Evolutionary conservation across 2,888 invertebrate genomes (phyloP).

Genomic region (Cremastobaeus sp.): DNA sequence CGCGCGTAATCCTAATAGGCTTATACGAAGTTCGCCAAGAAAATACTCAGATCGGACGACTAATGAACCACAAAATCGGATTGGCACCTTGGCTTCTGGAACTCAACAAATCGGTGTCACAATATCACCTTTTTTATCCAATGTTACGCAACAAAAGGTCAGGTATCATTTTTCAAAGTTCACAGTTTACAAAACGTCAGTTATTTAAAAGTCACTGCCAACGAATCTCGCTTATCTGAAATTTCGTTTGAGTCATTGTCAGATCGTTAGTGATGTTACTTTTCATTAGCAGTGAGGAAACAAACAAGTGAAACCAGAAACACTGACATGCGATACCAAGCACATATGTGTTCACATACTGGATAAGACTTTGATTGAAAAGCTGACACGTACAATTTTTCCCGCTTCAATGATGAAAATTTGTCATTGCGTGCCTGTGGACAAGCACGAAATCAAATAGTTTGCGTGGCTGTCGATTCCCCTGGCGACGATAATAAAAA

Average conservation of each 20-base stretch:
- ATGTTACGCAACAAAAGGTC: constrained; percentile 46
- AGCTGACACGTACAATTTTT: too few species aligned
- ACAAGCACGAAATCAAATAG: too few species aligned
- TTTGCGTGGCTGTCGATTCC: too few species aligned
- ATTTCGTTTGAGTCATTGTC: constrained; percentile 60
- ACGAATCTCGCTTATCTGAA: constrained; percentile 10
- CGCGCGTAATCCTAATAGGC: constrained; percentile 67
- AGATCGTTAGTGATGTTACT: constrained; percentile 64
- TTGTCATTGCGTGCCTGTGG: too few species aligned
- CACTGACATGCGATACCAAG: constrained; percentile 22
- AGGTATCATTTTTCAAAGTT: constrained; percentile 11
- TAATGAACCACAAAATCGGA: constrained; percentile 61
- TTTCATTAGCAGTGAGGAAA: too few species aligned
- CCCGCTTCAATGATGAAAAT: too few species aligned
- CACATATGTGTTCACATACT: too few species aligned
- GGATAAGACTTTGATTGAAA: too few species aligned
- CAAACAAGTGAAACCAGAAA: too few species aligned
- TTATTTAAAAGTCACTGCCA: constrained; percentile 15
- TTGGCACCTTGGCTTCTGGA: constrained; percentile 56
- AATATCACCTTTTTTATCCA: constrained; percentile 4
- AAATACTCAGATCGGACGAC: constrained; percentile 33
- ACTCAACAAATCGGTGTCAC: constrained; percentile 6
- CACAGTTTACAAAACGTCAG: not conserved
- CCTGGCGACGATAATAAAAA: too few species aligned
- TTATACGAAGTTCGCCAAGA: constrained; percentile 65